Evolutionary conservation across 1,140 invertebrate species (phyloP).

Genomic region (Drosophila nigrodunni): DNA sequence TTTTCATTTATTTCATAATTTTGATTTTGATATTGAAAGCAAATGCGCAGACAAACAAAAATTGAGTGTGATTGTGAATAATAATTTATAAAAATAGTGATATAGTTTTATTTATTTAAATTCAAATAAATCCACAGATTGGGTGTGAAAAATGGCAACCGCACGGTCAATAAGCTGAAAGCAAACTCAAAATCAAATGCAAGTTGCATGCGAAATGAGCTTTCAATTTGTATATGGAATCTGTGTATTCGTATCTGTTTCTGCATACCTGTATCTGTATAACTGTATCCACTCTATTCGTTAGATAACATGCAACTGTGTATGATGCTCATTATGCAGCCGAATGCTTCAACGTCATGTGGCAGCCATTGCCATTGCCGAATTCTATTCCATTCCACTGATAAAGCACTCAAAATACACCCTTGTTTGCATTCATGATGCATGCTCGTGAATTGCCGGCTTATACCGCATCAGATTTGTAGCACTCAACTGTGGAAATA

Average conservation of each 20-base stretch:
- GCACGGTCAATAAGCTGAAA: slow-evolving; percentile 24
- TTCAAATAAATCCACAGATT: background rate
- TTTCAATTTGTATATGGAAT: slow-evolving; percentile 34
- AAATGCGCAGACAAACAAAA: background rate
- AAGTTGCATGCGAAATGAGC: slow-evolving; percentile 63
- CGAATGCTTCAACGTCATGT: slow-evolving; percentile 32
- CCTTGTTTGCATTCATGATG: slow-evolving; percentile 58
- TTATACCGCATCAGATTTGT: slow-evolving; percentile 60
- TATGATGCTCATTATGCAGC: slow-evolving; percentile 53
- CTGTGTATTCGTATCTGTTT: slow-evolving; percentile 21
- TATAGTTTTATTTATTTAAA: background rate
- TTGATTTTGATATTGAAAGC: slow-evolving; percentile 20
- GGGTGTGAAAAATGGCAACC: slow-evolving; percentile 31
- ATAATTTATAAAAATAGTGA: background rate
- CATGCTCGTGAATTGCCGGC: slow-evolving; percentile 29
- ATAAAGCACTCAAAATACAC: slow-evolving; percentile 16
- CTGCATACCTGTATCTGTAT: slow-evolving; percentile 36
- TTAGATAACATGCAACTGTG: background rate
- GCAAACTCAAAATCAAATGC: slow-evolving; percentile 60
- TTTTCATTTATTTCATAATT: slow-evolving; percentile 1
- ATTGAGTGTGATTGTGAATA: background rate
- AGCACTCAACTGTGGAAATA: slow-evolving; percentile 58
- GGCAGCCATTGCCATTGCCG: slow-evolving; percentile 7
- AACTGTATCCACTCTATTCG: background rate
- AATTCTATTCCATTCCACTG: background rate